These are phyloP conservation scores for Bombus fervidus DNA, from an alignment of 1,140 invertebrate species.

Conservation along the genomic window DNA sequence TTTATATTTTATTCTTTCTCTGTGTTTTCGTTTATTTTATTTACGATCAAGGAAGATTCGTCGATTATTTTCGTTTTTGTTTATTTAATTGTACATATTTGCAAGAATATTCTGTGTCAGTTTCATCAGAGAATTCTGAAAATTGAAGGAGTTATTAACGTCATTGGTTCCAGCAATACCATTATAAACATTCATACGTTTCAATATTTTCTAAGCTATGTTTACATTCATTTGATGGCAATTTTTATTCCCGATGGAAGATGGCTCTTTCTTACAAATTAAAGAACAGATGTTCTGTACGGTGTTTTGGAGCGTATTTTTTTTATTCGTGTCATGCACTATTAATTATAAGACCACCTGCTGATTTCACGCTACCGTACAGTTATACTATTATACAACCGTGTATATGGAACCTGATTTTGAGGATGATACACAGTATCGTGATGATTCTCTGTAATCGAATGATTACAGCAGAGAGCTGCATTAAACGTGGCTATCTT, in stretches of 20 bases:
- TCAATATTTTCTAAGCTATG: too few species aligned
- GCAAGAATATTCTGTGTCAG: not conserved
- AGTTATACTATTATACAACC: conserved; percentile 42
- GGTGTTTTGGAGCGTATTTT: not conserved
- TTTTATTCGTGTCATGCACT: conserved; percentile 40
- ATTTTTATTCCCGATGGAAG: not conserved
- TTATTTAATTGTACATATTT: not conserved
- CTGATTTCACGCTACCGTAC: conserved; percentile 42
- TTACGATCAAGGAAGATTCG: not conserved
- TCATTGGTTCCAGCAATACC: too few species aligned
- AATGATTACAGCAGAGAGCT: not conserved
- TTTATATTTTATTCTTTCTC: not conserved
- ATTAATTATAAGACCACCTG: conserved; percentile 53
- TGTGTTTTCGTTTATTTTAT: not conserved
- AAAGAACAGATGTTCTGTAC: not conserved
- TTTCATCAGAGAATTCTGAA: too few species aligned
- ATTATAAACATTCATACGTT: too few species aligned
- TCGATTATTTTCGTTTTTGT: not conserved
- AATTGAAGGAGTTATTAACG: too few species aligned
- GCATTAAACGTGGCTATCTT: not conserved
- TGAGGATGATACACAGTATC: conserved; percentile 11
- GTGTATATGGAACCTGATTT: not conserved
- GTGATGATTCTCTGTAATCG: conserved; percentile 34
- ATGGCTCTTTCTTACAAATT: not conserved
- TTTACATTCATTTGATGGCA: not conserved